Evolutionary conservation across 2,113 vertebrate genomes (phyloP).

Genomic region (Neodontobutis hainanensis): DNA sequence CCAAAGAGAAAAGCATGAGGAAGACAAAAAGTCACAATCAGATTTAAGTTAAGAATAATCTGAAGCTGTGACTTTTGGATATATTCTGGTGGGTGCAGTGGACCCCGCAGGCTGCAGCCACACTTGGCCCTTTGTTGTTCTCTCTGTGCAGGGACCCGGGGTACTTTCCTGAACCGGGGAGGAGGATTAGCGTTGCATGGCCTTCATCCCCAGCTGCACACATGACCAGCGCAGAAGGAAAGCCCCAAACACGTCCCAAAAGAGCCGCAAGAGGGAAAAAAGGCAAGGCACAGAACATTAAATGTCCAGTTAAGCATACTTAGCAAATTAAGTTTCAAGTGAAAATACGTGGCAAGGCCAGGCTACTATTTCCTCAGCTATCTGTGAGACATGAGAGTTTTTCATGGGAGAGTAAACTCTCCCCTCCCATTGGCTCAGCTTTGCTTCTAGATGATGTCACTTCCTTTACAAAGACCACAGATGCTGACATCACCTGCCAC

Average conservation of each 20-base stretch:
- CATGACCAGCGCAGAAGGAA: constrained; percentile 76
- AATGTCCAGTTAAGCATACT: background rate
- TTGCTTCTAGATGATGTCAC: constrained; percentile 47
- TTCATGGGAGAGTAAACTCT: constrained; percentile 3
- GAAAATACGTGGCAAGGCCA: background rate
- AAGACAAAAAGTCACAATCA: constrained; percentile 51
- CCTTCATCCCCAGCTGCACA: constrained; percentile 79
- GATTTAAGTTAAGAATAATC: constrained; percentile 66
- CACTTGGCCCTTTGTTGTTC: constrained; percentile 84
- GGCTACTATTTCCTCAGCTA: background rate
- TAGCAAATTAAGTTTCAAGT: background rate
- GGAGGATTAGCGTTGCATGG: constrained; percentile 79
- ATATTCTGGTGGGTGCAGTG: constrained; percentile 77
- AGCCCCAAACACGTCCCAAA: constrained; percentile 72
- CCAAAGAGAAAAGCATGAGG: constrained; percentile 36
- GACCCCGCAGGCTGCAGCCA: constrained; percentile 79
- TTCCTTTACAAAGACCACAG: constrained; percentile 39
- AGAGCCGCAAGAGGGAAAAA: constrained; percentile 51
- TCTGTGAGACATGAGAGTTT: background rate
- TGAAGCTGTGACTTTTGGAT: constrained; percentile 80
- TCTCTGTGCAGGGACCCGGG: constrained; percentile 75
- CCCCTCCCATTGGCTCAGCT: constrained; percentile 17
- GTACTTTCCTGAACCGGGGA: constrained; percentile 77
- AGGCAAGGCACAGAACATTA: constrained; percentile 22
- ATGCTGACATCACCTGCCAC: constrained; percentile 42